Evolutionary conservation across 2,888 invertebrate species (phyloP).

Genomic region (Phalera bucephala): DNA sequence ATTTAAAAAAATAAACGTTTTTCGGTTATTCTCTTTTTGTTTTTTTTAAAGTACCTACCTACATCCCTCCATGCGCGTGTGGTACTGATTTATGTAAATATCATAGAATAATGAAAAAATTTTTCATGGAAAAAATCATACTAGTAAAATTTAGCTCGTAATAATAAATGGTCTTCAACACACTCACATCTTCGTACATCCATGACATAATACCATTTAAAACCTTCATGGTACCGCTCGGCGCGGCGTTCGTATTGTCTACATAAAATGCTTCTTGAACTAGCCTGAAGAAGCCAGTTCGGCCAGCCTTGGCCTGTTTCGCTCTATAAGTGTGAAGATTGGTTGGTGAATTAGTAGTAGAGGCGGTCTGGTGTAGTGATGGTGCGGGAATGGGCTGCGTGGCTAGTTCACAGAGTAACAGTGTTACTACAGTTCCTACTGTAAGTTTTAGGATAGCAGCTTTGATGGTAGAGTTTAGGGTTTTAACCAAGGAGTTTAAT

Average conservation of each 20-base stretch:
- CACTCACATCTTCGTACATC: conserved; percentile 6
- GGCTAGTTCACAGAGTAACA: conserved; percentile 51
- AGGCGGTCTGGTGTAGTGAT: conserved; percentile 27
- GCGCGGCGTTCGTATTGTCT: conserved; percentile 51
- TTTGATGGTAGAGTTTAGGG: background rate
- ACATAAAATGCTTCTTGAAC: conserved; percentile 27
- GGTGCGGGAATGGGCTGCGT: conserved; percentile 64
- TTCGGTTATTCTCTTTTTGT: no score
- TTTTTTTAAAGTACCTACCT: no score
- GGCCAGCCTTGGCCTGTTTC: conserved; percentile 56
- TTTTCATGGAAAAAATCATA: no score
- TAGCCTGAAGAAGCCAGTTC: conserved; percentile 16
- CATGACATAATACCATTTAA: conserved; percentile 11
- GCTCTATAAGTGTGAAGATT: conserved; percentile 15
- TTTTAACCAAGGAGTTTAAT: no score
- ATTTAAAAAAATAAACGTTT: no score
- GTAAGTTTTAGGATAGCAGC: conserved; percentile 33
- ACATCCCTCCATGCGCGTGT: no score
- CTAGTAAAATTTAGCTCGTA: no score
- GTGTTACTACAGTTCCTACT: conserved; percentile 33
- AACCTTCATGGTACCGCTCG: conserved; percentile 41
- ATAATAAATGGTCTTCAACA: no score
- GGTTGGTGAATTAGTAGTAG: conserved; percentile 15
- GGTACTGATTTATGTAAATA: no score
- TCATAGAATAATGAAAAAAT: no score